phyloP scores from a whole-genome alignment of 2,797 vertebrate species.

The Falco concolor region DNA sequence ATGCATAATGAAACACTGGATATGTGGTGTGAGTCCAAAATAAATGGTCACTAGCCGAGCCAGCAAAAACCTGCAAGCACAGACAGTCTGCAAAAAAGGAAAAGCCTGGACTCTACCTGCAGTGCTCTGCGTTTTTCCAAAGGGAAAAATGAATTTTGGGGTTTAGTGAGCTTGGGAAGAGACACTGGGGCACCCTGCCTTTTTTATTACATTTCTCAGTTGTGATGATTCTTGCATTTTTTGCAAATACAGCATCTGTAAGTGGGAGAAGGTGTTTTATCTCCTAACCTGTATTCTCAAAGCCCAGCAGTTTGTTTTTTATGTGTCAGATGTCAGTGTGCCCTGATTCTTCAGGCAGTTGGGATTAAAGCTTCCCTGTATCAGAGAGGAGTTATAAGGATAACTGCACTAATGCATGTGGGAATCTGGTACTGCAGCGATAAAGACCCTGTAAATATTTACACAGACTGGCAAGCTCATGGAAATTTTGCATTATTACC shows the following conservation, averaged over 20 bases:
- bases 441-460: constrained; percentile 57
- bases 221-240: background rate
- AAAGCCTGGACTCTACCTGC: background rate
- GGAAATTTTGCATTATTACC: constrained; percentile 32
- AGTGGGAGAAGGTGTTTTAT: constrained; percentile 37
- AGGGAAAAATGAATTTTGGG: background rate
- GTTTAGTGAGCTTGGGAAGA: background rate
- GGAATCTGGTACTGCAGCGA: background rate
- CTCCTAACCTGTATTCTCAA: background rate
- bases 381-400: constrained; percentile 15
- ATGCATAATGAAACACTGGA: constrained; percentile 17
- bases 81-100: background rate
- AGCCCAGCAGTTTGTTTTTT: background rate
- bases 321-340: constrained; percentile 28
- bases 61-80: background rate
- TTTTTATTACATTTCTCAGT: background rate
- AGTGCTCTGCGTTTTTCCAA: background rate
- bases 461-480: background rate
- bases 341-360: background rate
- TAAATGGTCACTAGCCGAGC: constrained; percentile 40
- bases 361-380: constrained; percentile 2
- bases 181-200: background rate
- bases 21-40: constrained; percentile 37
- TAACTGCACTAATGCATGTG: background rate
- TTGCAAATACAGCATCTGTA: background rate